Percentiles rank a stretch among this genome's conserved stretches.
Evolutionary conservation across 2,797 vertebrate species (phyloP).

Genomic region (Lateolabrax maculatus): DNA sequence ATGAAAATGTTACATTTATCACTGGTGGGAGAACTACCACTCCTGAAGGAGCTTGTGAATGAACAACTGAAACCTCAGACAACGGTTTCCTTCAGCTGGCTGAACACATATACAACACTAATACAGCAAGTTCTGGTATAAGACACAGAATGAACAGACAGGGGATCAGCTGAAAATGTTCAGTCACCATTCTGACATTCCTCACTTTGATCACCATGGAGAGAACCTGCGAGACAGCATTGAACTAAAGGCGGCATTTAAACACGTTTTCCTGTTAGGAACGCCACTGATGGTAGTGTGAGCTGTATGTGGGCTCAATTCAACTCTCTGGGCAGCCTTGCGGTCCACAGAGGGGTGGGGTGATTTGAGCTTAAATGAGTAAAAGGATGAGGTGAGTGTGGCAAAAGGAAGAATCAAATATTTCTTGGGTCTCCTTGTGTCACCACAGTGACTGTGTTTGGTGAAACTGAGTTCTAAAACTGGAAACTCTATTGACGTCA

Average conservation of each 20-base stretch:
- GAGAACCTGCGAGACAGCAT: background rate
- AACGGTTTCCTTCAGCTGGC: conserved; percentile 3
- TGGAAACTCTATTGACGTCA: background rate
- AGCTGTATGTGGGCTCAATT: conserved; percentile 33
- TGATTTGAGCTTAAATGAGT: conserved; percentile 15
- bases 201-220: conserved; percentile 14
- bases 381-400: conserved; percentile 5
- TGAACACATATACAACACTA: conserved; percentile 8
- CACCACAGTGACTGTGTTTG: background rate
- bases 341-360: background rate
- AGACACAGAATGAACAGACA: background rate
- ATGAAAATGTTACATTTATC: background rate
- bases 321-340: conserved; percentile 2
- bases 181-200: conserved; percentile 25
- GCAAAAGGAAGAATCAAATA: background rate
- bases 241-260: conserved; percentile 20
- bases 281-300: background rate
- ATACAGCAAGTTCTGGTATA: background rate
- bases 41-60: background rate
- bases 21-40: background rate
- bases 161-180: background rate
- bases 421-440: background rate
- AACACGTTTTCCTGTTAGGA: conserved; percentile 4
- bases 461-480: background rate
- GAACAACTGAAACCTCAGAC: conserved; percentile 15